Evolutionary conservation across 2,888 invertebrate genomes (phyloP).

Genomic region (Sinodicranocentrus sp.): DNA sequence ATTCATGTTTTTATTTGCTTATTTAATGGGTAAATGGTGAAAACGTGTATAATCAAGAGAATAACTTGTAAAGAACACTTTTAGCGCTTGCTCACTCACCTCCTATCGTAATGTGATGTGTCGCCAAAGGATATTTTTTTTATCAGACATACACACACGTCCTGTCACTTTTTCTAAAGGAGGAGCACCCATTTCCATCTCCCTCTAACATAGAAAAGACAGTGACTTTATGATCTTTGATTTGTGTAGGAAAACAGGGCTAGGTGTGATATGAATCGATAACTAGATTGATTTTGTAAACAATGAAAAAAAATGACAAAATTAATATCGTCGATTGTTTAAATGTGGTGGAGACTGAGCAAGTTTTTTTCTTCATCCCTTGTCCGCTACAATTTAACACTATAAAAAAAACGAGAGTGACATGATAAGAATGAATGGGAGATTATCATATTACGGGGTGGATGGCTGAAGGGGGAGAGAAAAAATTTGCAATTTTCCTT

Average conservation of each 20-base stretch:
- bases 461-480: not conserved
- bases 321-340: slow-evolving; percentile 55
- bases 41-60: not conserved
- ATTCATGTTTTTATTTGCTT: slow-evolving; percentile 8
- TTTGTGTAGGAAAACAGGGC: slow-evolving; percentile 14
- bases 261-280: slow-evolving; percentile 53
- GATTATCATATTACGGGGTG: too few relatives aligned
- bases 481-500: too few relatives aligned
- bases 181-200: too few relatives aligned
- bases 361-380: slow-evolving; percentile 45
- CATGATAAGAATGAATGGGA: too few relatives aligned
- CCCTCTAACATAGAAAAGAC: too few relatives aligned
- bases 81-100: too few relatives aligned
- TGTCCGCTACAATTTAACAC: too few relatives aligned
- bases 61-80: not conserved
- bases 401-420: too few relatives aligned
- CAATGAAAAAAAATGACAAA: slow-evolving; percentile 63
- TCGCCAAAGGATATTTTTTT: too few relatives aligned
- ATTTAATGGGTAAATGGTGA: slow-evolving; percentile 1
- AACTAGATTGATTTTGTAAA: slow-evolving; percentile 57
- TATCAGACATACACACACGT: too few relatives aligned
- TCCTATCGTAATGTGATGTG: too few relatives aligned
- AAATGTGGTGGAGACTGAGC: slow-evolving; percentile 42
- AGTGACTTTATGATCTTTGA: slow-evolving; percentile 6
- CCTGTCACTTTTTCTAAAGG: too few relatives aligned